A percentile compares a stretch with the other conserved stretches of the same genome.
These are phyloP conservation scores for Actinernus sp. DNA, from an alignment of 92 coral and sea anemone species.

Conservation along the genomic window DNA sequence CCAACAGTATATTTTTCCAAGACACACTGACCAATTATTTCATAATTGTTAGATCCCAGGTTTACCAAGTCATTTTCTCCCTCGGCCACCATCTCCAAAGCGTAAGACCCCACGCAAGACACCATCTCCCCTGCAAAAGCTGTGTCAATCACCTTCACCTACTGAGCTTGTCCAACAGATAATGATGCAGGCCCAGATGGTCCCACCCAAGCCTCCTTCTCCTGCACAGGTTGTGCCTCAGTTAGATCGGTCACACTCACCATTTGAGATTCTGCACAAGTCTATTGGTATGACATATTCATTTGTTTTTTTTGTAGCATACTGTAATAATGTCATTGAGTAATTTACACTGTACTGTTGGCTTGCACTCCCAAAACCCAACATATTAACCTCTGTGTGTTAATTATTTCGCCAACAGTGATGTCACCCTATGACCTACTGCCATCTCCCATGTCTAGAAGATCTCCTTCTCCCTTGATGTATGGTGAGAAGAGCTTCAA, in stretches of 20 bases:
- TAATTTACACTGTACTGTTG: too few species aligned
- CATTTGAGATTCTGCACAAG: conserved; percentile 70
- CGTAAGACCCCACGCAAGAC: conserved; percentile 52
- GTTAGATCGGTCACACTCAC: conserved; percentile 76
- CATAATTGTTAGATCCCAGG: conserved; percentile 75
- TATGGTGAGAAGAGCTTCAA: conserved; percentile 68
- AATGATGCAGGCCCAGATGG: conserved; percentile 74
- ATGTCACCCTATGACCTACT: conserved; percentile 62
- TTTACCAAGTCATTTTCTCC: conserved; percentile 84
- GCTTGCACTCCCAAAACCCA: too few species aligned
- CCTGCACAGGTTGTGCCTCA: conserved; percentile 95
- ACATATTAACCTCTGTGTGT: too few species aligned
- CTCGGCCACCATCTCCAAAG: conserved; percentile 93
- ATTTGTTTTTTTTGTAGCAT: too few species aligned
- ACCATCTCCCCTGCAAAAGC: conserved; percentile 68
- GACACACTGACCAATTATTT: not conserved
- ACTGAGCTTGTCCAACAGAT: conserved; percentile 76
- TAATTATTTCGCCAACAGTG: conserved; percentile 16
- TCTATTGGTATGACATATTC: conserved; percentile 55
- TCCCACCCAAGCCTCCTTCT: conserved; percentile 67
- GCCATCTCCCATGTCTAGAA: conserved; percentile 57
- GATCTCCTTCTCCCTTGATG: conserved; percentile 68
- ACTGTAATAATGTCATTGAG: too few species aligned
- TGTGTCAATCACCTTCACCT: conserved; percentile 85
- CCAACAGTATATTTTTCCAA: not conserved